Evolutionary conservation across 2,113 vertebrate species (phyloP), one percentile per base, ranked within the genome.

Genomic region (Hypomesus transpacificus): DNA sequence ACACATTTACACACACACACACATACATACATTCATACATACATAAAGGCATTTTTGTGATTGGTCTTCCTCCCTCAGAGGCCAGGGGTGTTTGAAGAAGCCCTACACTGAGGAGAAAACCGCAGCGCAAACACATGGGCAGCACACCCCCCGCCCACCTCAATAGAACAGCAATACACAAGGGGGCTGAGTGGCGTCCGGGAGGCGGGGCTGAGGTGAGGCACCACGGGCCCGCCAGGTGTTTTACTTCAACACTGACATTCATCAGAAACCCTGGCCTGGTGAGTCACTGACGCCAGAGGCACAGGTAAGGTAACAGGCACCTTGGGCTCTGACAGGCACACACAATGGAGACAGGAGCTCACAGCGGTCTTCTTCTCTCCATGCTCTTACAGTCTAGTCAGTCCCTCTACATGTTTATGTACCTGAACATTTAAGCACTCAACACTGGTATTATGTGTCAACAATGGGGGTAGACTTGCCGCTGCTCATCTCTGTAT

Each of bases 151-250:
- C 75, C 72, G n/a, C 76, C 78, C 79, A 68, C 70, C 26, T 52
- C 68, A 57, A 31, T 31, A 66, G 18, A 69, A 68, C 28, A 4
- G 69, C 62, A 18, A 67, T 26, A 59, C 24, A 31, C 22, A 21
- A 7, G 54, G 54, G 28, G 26, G 64, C 31, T 50, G 58, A 60
- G 17, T 54, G 50, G 66, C 16, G 63, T 61, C 13, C 26, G 46
- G 71, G 61, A 68, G 70, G 84, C 39, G 77, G 81, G 67, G 78
- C 52, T 64, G 70, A 63, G 74, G 69, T 17, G 68, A 63, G 81
- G 80, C 66, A 75, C 82, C 22, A 76, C 75, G 31, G 80, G 76
- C 72, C 67, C 26, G 61, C 77, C 90, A 92, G 90, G 90, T 92
- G 90, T 87, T 90, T 71, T 67, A 24, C 26, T 79, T 89, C 86